phyloP scores from a whole-genome alignment of 2,113 vertebrate species.

The Trogon surrucura region DNA sequence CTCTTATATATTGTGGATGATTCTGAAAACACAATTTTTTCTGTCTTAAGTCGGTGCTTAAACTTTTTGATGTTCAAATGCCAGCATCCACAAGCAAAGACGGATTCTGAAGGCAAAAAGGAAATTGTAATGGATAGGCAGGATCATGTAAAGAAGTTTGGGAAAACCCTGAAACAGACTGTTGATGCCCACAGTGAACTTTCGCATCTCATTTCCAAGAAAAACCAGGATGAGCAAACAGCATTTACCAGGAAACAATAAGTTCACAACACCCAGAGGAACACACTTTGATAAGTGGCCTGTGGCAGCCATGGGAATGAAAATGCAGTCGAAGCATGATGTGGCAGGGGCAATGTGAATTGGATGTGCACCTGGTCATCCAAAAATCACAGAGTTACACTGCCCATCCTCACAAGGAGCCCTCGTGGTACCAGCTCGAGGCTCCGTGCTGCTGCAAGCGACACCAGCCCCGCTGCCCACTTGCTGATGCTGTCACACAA shows the following conservation, averaged over 20 bases:
- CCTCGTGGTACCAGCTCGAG: not conserved
- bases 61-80: not conserved
- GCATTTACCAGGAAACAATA: not conserved
- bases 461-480: not conserved
- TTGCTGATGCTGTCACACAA: slow-evolving; percentile 34
- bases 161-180: not conserved
- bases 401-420: not conserved
- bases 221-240: not conserved
- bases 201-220: not conserved
- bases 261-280: not conserved
- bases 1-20: not conserved
- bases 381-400: not conserved
- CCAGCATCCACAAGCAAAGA: not conserved
- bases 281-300: not conserved
- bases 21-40: not conserved
- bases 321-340: not conserved
- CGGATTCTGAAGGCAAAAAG: not conserved
- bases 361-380: not conserved
- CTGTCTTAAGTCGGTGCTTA: not conserved
- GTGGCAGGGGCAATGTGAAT: not conserved
- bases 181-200: accelerated
- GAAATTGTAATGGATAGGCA: not conserved
- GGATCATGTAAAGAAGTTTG: not conserved
- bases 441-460: not conserved
- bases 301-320: not conserved